phyloP scores from a whole-genome alignment of 2,113 vertebrate species.

The Strix aluco region DNA sequence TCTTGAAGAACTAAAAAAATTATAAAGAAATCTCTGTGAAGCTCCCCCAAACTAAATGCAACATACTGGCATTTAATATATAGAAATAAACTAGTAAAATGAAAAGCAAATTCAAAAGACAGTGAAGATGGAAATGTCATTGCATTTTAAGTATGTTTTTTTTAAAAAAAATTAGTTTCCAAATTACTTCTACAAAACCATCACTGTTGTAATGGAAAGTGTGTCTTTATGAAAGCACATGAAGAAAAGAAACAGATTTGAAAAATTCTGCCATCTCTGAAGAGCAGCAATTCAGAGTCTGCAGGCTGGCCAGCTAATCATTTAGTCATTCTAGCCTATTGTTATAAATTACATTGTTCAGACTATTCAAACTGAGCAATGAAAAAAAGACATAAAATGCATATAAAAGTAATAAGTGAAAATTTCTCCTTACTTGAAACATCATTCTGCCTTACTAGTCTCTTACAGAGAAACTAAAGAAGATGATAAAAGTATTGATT shows the following conservation, averaged over 20 bases:
- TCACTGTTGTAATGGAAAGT: background rate
- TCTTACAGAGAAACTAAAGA: background rate
- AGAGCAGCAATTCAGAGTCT: background rate
- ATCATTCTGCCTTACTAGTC: background rate
- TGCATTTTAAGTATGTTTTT: background rate
- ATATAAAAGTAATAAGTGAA: background rate
- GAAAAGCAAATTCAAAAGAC: background rate
- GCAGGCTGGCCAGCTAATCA: background rate
- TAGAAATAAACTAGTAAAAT: background rate
- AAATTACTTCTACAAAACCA: background rate
- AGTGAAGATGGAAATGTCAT: background rate
- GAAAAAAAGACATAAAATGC: background rate
- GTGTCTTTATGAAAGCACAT: background rate
- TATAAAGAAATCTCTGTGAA: background rate
- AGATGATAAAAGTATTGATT: background rate
- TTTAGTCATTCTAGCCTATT: background rate
- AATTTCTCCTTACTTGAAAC: background rate
- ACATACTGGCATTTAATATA: background rate
- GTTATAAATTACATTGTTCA: background rate
- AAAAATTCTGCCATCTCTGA: background rate
- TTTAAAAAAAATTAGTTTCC: background rate
- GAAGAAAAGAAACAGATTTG: background rate
- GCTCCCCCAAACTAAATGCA: background rate
- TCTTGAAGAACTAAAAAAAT: background rate
- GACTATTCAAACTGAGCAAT: background rate